Evolutionary conservation across 2,113 vertebrate species (phyloP), one percentile per base, ranked within the genome.

Genomic region (Pelobates fuscus): DNA sequence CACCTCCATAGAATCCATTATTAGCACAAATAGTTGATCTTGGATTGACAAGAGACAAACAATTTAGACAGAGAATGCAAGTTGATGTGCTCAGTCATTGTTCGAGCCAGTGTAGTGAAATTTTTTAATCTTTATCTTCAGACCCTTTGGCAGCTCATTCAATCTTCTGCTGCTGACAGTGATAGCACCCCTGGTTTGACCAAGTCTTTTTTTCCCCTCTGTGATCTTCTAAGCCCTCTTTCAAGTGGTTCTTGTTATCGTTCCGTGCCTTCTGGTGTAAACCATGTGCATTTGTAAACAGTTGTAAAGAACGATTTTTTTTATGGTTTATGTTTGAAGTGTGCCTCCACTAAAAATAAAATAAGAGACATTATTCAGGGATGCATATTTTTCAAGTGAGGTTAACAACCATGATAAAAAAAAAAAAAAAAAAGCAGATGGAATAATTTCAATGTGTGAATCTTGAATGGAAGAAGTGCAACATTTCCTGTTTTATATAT

Each of bases 251-350:
- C 23, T 76, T 70, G 20, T 2, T 2, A 66, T 58, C 8, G 29
- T 49, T 71, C 71, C 78, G 79, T 78, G 70, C 46, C 10, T 24
- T 63, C 59, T 49, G 37, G 24, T 30, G 55, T 75, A 75, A 67
- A 67, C 55, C 72, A 58, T 59, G 72, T 76, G 71, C 63, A 76
- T 81, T 84, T 85, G 84, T 87, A 85, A 88, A 85, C 26, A 46
- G 26, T 44, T 49, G 72, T 46, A 37, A 41, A 37, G 24, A 60
- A 37, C 41, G n/a, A 26, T 43, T 58, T 20, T 52, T 27, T 32
- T 21, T 94, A 99, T 71, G 97, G 97, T 87, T 99, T 99, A 90
- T 99, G 97, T 88, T 99, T 99, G 84, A 99, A 99, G 86, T 96
- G 95, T 77, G 96, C 97, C 84, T 99, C 97, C 88, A 99, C 97